Percentiles rank a stretch among this genome's conserved stretches.
phyloP scores from a whole-genome alignment of 2,113 vertebrate species.

The Actenoides hombroni region DNA sequence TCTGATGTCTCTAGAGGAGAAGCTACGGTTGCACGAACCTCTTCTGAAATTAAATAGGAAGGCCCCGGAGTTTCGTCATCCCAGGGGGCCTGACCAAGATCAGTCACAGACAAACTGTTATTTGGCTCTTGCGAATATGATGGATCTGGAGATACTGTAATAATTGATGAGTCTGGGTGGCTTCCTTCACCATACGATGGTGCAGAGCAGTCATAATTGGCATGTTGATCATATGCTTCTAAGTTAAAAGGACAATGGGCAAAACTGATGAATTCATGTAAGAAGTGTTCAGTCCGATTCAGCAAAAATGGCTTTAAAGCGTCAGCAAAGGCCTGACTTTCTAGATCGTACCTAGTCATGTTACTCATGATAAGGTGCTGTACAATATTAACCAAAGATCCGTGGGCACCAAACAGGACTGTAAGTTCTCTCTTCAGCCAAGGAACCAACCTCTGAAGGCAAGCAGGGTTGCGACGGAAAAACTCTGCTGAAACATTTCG shows the following conservation, averaged over 20 bases:
- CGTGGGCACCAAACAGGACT: conserved; percentile 76
- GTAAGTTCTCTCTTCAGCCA: conserved; percentile 91
- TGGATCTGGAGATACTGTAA: conserved; percentile 88
- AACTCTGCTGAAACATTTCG: conserved; percentile 91
- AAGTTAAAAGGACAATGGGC: conserved; percentile 88
- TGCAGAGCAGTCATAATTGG: conserved; percentile 88
- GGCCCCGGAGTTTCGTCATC: conserved; percentile 92
- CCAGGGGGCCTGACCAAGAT: conserved; percentile 81
- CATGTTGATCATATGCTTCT: conserved; percentile 88
- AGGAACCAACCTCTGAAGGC: conserved; percentile 84
- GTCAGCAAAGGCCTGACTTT: conserved; percentile 81
- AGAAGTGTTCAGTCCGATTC: conserved; percentile 87
- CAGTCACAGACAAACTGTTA: conserved; percentile 47
- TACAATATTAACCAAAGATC: too few species aligned
- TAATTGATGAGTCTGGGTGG: conserved; percentile 86
- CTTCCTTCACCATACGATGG: conserved; percentile 85
- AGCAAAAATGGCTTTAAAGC: conserved; percentile 86
- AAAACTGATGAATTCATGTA: conserved; percentile 90
- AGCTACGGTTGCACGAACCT: conserved; percentile 61
- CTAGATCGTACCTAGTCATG: conserved; percentile 83
- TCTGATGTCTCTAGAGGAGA: conserved; percentile 81
- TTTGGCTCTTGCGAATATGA: conserved; percentile 58
- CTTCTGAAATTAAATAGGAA: conserved; percentile 82
- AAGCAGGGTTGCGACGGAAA: conserved; percentile 89
- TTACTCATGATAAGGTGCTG: too few species aligned